Conservation (phyloP, 2,113 vertebrate species). For the Aptenodytes patagonicus region DNA sequence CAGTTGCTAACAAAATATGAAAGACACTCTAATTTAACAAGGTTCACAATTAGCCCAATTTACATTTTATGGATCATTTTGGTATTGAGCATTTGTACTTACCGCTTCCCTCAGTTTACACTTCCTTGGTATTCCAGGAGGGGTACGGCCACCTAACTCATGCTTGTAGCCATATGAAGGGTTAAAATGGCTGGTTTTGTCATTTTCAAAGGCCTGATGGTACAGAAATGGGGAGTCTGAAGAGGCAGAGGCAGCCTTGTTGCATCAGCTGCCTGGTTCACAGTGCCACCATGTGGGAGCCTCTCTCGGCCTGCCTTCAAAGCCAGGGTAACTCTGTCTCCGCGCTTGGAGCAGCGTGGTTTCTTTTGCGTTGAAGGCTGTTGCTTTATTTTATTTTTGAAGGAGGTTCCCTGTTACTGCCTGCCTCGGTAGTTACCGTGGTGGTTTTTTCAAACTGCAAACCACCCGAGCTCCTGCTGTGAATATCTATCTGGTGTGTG, state of each 20-base stretch:
- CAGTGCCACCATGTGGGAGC: slow-evolving; percentile 66
- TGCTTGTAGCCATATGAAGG: fast-evolving
- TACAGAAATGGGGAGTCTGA: not conserved
- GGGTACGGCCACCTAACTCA: fast-evolving
- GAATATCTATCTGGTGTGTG: fast-evolving
- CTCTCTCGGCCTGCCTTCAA: not conserved
- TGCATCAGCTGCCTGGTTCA: not conserved
- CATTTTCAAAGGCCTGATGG: not conserved
- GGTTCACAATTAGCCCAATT: not conserved
- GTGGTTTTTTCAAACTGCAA: not conserved
- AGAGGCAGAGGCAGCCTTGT: not conserved
- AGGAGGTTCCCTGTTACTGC: not conserved
- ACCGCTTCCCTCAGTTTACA: fast-evolving
- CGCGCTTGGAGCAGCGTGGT: not conserved
- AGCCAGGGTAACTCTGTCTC: not conserved
- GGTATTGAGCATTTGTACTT: not conserved
- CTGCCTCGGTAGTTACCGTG: not conserved
- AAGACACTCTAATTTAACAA: not conserved
- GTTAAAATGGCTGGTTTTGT: not conserved
- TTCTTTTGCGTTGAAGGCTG: too few species aligned
- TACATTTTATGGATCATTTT: not conserved
- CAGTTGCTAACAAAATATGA: not conserved
- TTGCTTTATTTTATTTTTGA: not conserved
- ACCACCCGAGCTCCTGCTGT: not conserved
- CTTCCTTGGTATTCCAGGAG: not conserved